Percentiles rank a stretch among this genome's conserved stretches.
These are phyloP conservation scores for Choloepus didactylus DNA, from an alignment of 2,797 vertebrate genomes.

Conservation along the genomic window DNA sequence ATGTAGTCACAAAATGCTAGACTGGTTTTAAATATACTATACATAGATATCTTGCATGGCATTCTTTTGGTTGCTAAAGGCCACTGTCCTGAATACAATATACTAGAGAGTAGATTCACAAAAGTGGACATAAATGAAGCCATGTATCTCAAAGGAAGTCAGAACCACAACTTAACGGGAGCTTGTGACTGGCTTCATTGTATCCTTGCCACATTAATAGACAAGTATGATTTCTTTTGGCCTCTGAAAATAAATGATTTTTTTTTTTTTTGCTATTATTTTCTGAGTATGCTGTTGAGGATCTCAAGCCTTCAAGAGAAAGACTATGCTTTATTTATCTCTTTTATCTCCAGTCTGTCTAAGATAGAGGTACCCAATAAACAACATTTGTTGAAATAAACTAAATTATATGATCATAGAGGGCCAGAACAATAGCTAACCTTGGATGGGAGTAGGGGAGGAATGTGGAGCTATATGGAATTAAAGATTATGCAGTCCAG, in stretches of 20 bases:
- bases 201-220: not conserved
- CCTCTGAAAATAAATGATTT: not conserved
- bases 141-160: slow-evolving; percentile 20
- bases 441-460: slow-evolving; percentile 18
- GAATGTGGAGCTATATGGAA: not conserved
- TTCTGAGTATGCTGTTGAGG: not conserved
- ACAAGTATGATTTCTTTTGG: slow-evolving; percentile 26
- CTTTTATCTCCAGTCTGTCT: slow-evolving; percentile 5
- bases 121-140: slow-evolving; percentile 18
- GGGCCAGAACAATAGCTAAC: slow-evolving; percentile 25
- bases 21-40: not conserved
- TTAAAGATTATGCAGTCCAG: slow-evolving; percentile 18
- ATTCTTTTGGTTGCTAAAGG: slow-evolving; percentile 43
- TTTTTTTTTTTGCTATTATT: slow-evolving; percentile 5
- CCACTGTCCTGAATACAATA: not conserved
- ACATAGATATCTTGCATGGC: not conserved
- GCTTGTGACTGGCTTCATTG: not conserved
- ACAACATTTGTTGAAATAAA: slow-evolving; percentile 52
- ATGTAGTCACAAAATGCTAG: slow-evolving; percentile 12
- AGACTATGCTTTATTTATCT: not conserved
- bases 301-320: slow-evolving; percentile 46
- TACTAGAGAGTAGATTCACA: not conserved
- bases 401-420: not conserved
- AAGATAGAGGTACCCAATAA: not conserved
- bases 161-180: slow-evolving; percentile 9